phyloP scores from a whole-genome alignment of 2,113 vertebrate species.

The Vulpes vulpes region DNA sequence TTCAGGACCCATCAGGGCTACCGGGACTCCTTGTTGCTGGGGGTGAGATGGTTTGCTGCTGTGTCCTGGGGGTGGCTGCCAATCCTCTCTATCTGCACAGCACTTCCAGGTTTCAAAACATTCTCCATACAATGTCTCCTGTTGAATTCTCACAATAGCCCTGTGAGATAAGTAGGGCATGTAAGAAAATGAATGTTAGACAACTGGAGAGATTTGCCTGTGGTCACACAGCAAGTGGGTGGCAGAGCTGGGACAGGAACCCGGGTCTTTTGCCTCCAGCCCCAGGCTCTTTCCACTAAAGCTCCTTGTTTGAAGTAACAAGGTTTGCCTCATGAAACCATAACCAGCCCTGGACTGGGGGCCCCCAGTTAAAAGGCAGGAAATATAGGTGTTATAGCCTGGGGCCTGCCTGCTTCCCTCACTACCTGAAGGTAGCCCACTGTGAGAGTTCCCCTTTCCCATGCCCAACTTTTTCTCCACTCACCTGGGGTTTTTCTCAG shows the following conservation, averaged over 20 bases:
- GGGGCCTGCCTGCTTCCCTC: neutral
- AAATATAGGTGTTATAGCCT: constrained; percentile 24
- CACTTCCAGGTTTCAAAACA: neutral
- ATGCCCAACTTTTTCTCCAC: neutral
- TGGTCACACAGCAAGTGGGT: neutral
- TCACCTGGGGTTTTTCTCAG: neutral
- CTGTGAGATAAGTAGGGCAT: constrained; percentile 11
- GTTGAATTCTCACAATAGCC: constrained; percentile 41
- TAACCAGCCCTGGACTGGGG: neutral
- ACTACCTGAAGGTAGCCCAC: neutral
- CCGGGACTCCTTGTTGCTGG: neutral
- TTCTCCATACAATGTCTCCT: neutral
- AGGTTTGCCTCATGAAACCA: constrained; percentile 32
- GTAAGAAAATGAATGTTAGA: constrained; percentile 43
- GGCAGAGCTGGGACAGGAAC: constrained; percentile 25
- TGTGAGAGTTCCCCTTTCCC: neutral
- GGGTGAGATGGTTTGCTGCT: neutral
- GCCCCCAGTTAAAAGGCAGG: neutral
- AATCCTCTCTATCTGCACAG: neutral
- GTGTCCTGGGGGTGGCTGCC: neutral
- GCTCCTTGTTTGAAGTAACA: constrained; percentile 32
- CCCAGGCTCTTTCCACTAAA: constrained; percentile 52
- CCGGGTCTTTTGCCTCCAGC: neutral
- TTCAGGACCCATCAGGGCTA: too few relatives aligned
- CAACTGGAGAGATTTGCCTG: neutral